Percentiles rank a stretch among this genome's conserved stretches.
Conservation (phyloP, 2,888 invertebrate species). For the Bedellia somnulentella region DNA sequence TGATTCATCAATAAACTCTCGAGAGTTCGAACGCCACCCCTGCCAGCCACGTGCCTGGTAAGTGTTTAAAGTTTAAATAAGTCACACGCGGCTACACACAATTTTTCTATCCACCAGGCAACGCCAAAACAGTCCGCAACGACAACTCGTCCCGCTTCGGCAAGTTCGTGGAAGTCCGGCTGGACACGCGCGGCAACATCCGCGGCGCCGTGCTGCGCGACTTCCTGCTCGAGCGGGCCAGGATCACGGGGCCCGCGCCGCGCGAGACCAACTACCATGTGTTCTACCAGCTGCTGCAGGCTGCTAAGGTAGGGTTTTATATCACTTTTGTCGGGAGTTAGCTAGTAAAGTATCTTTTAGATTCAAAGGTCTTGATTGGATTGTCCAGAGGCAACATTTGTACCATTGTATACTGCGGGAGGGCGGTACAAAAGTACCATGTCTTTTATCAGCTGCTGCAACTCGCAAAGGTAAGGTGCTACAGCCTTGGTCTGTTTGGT, state of each 20-base stretch:
- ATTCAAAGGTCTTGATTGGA: too few species aligned
- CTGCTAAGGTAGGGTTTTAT: conserved; percentile 65
- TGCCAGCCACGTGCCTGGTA: too few species aligned
- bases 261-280: conserved; percentile 91
- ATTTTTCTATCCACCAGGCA: conserved; percentile 70
- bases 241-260: conserved; percentile 86
- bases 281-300: conserved; percentile 88
- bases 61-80: too few species aligned
- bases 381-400: too few species aligned
- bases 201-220: conserved; percentile 91
- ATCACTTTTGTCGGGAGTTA: too few species aligned
- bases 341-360: too few species aligned
- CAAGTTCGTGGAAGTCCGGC: conserved; percentile 94
- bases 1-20: too few species aligned
- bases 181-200: conserved; percentile 86
- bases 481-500: too few species aligned
- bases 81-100: too few species aligned
- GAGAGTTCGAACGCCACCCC: too few species aligned
- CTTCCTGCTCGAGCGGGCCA: conserved; percentile 85
- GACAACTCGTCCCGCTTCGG: conserved; percentile 93
- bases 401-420: too few species aligned
- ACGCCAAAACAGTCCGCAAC: conserved; percentile 90
- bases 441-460: conserved; percentile 91
- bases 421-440: too few species aligned
- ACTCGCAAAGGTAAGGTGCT: conserved; percentile 75